phyloP scores from a whole-genome alignment of 2,113 vertebrate species.

The Amphiprion ocellaris region DNA sequence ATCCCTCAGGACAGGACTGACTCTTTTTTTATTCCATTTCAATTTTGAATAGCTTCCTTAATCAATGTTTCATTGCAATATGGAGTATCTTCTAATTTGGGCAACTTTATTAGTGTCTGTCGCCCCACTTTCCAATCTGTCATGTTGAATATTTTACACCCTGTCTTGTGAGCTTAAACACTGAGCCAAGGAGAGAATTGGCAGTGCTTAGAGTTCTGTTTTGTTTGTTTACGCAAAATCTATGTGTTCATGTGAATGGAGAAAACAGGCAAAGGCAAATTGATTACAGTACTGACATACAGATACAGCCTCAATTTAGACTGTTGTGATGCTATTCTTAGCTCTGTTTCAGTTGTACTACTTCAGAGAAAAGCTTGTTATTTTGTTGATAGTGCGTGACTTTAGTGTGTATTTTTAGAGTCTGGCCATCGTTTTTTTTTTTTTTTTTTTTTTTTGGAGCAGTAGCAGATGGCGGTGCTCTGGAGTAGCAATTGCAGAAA shows the following conservation, averaged over 20 bases:
- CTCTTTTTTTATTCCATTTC: slow-evolving; percentile 32
- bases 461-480: slow-evolving; percentile 70
- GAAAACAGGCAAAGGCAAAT: neutral
- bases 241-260: slow-evolving; percentile 2
- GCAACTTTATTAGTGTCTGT: slow-evolving; percentile 62
- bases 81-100: slow-evolving; percentile 73
- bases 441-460: slow-evolving; percentile 38
- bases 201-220: slow-evolving; percentile 5
- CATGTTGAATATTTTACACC: slow-evolving; percentile 80
- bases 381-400: slow-evolving; percentile 45
- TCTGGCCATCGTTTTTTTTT: slow-evolving; percentile 39
- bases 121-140: slow-evolving; percentile 81
- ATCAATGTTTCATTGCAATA: slow-evolving; percentile 79
- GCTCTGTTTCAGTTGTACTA: slow-evolving; percentile 40
- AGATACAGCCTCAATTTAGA: neutral
- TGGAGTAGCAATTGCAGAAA: slow-evolving; percentile 54
- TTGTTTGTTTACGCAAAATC: neutral
- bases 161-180: slow-evolving; percentile 28
- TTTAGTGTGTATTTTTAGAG: slow-evolving; percentile 66
- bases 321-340: neutral
- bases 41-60: slow-evolving; percentile 70
- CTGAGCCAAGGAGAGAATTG: slow-evolving; percentile 13
- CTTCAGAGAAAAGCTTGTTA: slow-evolving; percentile 33
- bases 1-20: neutral
- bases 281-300: neutral